Evolutionary conservation across 2,113 vertebrate genomes (phyloP), one percentile per base, ranked within the genome.

Genomic region (Eretmochelys imbricata): DNA sequence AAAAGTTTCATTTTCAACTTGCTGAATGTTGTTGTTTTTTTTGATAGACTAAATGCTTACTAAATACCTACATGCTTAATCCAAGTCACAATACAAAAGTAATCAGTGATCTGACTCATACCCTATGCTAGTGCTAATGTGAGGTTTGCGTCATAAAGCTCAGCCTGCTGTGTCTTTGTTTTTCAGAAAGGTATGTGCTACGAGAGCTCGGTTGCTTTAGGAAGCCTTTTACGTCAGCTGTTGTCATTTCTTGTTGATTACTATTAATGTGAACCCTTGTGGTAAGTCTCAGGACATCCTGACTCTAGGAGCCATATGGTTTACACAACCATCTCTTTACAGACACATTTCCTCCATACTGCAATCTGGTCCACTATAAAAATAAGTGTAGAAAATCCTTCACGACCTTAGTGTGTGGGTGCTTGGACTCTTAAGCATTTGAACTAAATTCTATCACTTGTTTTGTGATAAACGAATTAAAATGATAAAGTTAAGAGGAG

Each of bases 221-320:
- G 84, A 87, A 92, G n/a, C 79, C 89, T 93, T 93, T 88, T 93
- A 92, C 51, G 10, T 95, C 94, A 96, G 91, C 91, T 91, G 80
- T 91, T 96, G 87, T 93, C 25, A 8, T 89, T 94, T 96, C 84
- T 95, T 91, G 29, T 5, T 95, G 94, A 91, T 95, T 96, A 27
- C 62, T 96, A 90, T 91, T 96, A 97, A 94, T 95, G 72, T 96
- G 91, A 96, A 80, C 92, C 84, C 80, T 87, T 96, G 93, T 94
- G 87, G 87, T 96, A 94, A 5, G 85, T 96, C 88, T 97, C 88
- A 92, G 91, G 89, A 96, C 87, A 94, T 95, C 91, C 91, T 96
- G 93, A 93, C 80, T 94, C 93, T 96, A 96, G 95, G 95, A 94
- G 89, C 90, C 96, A 96, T 96, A 96, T 97, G 94, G 92, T 92